Base-by-base conservation (phyloP, 2,888 invertebrate species). In the Ichneumon xanthorius region DNA sequence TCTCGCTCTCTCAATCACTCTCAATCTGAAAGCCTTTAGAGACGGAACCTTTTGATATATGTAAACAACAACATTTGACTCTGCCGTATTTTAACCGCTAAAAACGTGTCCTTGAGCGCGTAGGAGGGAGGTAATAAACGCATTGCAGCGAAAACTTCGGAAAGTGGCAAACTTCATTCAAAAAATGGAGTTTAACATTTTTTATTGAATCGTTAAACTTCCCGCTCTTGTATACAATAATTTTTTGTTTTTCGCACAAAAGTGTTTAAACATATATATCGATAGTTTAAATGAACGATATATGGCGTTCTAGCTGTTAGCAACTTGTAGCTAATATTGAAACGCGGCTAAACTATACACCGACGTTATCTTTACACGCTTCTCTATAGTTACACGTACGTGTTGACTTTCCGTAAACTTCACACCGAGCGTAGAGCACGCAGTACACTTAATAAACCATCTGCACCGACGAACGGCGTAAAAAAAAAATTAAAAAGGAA, bases 381-480 rank as follows among this genome's bases (percentile, higher is more conserved):
- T 55, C 9, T 16, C 19, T 9, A 33, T 9, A 33, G 30, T 33
- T 63, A 63, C 30, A 30, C 63, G 16, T 45, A 11, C 58, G 26
- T 40, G 26, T n/a, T 26, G 40, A 61, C 58, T 22, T 19, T 50
- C 63, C 2, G 65, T 65, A 33, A 48, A 76, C 50, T 65, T 50
- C 33, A 50, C 19, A 65, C 65, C 63, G 65, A 16, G 75, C 33
- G 65, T 19, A 33, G 63, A 65, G 22, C 40, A 58, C 48, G 75
- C 65, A 33, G 75, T 76, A 0, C 65, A 50, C 65, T 50, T 37
- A 37, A 37, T 5, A 19, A 75, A 61, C 26, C 26, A 37, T 76
- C 22, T 50, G 63, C 30, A 63, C 63, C 63, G 19, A 76, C 63
- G 50, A 63, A 76, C 63, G 75, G 50, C 50, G 48, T 48, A 14